These are phyloP conservation scores for Actinostola sp. DNA, from an alignment of 92 coral and sea anemone species.

Conservation along the genomic window DNA sequence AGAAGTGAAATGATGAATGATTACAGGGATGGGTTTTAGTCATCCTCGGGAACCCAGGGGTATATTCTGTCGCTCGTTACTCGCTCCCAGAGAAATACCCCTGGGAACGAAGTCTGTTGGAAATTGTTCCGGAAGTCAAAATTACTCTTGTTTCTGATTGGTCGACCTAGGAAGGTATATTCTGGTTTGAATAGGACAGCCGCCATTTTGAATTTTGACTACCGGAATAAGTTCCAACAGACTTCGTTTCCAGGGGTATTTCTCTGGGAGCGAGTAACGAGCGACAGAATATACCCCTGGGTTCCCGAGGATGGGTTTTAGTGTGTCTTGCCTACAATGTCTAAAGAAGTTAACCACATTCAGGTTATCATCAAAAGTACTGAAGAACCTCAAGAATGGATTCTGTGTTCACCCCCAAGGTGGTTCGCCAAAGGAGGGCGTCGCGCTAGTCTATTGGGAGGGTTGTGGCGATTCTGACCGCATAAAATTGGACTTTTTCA, in stretches of 20 bases:
- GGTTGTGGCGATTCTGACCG: conserved; percentile 15
- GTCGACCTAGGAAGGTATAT: too few species aligned
- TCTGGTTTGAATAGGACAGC: too few species aligned
- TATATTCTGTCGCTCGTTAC: background rate
- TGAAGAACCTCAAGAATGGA: conserved; percentile 34
- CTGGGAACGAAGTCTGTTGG: too few species aligned
- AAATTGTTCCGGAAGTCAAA: too few species aligned
- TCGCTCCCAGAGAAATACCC: too few species aligned
- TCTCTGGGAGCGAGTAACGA: too few species aligned
- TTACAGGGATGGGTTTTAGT: background rate
- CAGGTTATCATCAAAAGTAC: background rate
- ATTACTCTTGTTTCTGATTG: too few species aligned
- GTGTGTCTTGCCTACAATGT: background rate
- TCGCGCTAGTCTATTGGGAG: conserved; percentile 28
- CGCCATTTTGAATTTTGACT: too few species aligned
- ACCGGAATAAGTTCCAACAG: too few species aligned
- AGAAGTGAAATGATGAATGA: background rate
- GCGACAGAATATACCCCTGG: too few species aligned
- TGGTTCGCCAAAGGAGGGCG: conserved; percentile 37
- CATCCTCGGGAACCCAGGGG: background rate
- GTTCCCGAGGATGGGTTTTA: background rate
- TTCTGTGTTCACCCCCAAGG: conserved; percentile 49
- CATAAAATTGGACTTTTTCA: conserved; percentile 41
- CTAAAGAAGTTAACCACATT: background rate
- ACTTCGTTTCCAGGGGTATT: too few species aligned